Evolutionary conservation across 1,140 invertebrate species (phyloP), one percentile per base, ranked within the genome.

Genomic region (Agraylea sexmaculata): DNA sequence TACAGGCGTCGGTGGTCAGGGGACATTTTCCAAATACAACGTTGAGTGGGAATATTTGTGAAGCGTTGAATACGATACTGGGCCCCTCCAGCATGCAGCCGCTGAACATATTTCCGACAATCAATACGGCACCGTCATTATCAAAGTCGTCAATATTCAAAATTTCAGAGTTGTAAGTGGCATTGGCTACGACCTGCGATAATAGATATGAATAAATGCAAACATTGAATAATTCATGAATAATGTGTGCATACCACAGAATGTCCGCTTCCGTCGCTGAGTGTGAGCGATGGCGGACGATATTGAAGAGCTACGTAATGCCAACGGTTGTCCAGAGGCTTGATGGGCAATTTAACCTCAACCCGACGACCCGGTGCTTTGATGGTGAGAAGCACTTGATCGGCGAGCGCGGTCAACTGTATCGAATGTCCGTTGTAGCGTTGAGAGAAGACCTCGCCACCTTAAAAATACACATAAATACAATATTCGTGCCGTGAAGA

Each of bases 71-170:
- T 43, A 83, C 71, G 13, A 89, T 69, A 37, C 80, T 78, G 4
- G 84, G 84, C 11, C 86, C 86, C 69, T 88, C 80, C 40, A 83
- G 69, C 19, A 90, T 73, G 56, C 87, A 90, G 38, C 86, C 87
- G 50, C 71, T 75, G 64, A 86, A 88, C 42, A 76, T 71, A 55
- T 80, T 79, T 18, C 85, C 86, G 40, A 89, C 74, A 43, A 80
- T 74, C 46, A 87, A 59, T 30, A 75, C 64, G 37, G 76, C 66
- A 52, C 70, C 61, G 56, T 71, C 58, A 52, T 64, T 70, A 64
- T 75, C 73, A 41, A 80, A 62, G 43, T 78, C 77, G 28, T 78
- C 71, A 44, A 77, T 71, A 23, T 71, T 72, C 27, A 86, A 59
- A 41, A 86, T 68, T 47, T 80, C 77, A n/a, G 71, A 70, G 54